Conservation (phyloP, 2,797 vertebrate species). For the Takifugu ocellatus region DNA sequence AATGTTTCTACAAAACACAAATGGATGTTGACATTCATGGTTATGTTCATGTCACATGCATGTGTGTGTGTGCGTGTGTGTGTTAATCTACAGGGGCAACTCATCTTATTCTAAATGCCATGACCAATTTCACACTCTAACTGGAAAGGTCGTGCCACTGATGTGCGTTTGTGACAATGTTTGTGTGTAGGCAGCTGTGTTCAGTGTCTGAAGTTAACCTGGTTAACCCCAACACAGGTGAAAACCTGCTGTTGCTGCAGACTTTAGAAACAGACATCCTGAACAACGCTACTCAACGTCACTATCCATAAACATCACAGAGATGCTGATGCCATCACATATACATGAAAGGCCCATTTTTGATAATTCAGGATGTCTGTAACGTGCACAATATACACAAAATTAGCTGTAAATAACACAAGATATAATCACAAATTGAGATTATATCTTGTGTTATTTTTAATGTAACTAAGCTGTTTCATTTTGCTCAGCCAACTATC, state of each 20-base stretch:
- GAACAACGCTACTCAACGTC: slow-evolving; percentile 56
- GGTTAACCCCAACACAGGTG: slow-evolving; percentile 67
- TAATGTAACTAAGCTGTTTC: too few species aligned
- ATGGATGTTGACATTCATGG: slow-evolving; percentile 71
- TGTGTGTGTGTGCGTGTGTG: slow-evolving; percentile 8
- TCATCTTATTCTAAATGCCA: slow-evolving; percentile 74
- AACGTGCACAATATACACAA: background rate
- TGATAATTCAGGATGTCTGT: background rate
- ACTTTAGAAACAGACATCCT: slow-evolving; percentile 55
- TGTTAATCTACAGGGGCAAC: slow-evolving; percentile 64
- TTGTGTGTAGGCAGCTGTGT: slow-evolving; percentile 34
- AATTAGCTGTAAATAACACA: too few species aligned
- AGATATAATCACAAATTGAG: too few species aligned
- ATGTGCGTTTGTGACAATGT: slow-evolving; percentile 27
- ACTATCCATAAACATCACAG: slow-evolving; percentile 54
- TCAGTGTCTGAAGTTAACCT: slow-evolving; percentile 65
- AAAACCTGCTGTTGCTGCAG: slow-evolving; percentile 71
- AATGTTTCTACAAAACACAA: slow-evolving; percentile 63
- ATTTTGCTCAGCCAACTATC: too few species aligned
- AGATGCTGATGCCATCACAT: slow-evolving; percentile 25
- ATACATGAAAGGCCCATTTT: slow-evolving; percentile 3
- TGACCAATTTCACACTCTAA: slow-evolving; percentile 79
- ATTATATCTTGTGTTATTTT: too few species aligned
- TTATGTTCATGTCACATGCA: slow-evolving; percentile 44
- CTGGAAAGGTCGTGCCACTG: slow-evolving; percentile 72